Evolutionary conservation across 1,140 invertebrate genomes (phyloP).

Genomic region (Leptinotarsa lineolata): DNA sequence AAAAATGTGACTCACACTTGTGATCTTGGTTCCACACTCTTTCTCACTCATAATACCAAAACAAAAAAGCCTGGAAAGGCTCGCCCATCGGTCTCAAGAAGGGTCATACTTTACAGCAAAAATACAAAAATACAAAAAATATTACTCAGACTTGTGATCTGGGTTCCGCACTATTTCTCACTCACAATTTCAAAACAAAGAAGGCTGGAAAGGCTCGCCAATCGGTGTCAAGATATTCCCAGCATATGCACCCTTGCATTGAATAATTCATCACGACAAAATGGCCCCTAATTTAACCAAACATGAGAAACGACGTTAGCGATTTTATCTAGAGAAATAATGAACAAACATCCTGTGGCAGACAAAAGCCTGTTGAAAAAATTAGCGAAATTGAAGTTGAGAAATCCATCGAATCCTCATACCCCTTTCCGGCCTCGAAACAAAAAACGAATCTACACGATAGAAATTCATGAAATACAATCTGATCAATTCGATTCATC

Average conservation of each 20-base stretch:
- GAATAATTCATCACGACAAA: not conserved
- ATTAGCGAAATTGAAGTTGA: not conserved
- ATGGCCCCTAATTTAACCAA: not conserved
- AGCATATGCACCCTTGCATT: not conserved
- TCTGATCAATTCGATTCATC: conserved; percentile 42
- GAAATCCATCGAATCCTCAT: not conserved
- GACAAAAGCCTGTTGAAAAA: not conserved
- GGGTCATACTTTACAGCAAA: no score
- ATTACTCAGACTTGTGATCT: no score
- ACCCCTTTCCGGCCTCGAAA: conserved; percentile 8
- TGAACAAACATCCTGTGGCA: not conserved
- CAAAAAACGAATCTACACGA: conserved; percentile 36
- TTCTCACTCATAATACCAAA: not conserved
- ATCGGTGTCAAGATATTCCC: not conserved
- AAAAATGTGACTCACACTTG: no score
- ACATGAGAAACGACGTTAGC: not conserved
- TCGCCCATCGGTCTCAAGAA: not conserved
- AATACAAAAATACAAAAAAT: no score
- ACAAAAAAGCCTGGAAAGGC: not conserved
- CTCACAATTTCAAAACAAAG: no score
- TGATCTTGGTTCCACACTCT: not conserved
- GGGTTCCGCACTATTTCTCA: no score
- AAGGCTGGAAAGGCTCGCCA: no score
- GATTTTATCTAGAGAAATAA: not conserved
- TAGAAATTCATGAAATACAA: conserved; percentile 37